Percentiles rank a stretch among this genome's conserved stretches.
These are phyloP conservation scores for Leucoraja ocellata DNA, from an alignment of 2,797 vertebrate species.

Conservation along the genomic window DNA sequence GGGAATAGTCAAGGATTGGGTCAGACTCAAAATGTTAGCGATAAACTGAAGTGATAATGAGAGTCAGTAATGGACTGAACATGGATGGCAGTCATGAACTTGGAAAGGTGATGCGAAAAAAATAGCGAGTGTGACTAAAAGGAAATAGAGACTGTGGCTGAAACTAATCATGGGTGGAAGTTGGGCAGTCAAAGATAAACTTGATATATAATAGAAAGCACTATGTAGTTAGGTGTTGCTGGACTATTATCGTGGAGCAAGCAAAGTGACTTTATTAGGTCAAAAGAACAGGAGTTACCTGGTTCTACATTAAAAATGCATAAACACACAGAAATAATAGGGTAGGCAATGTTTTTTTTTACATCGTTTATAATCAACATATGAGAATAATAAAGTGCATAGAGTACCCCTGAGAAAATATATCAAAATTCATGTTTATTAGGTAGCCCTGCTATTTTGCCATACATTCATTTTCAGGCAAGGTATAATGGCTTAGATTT, in stretches of 20 bases:
- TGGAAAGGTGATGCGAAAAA: background rate
- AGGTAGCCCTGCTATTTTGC: background rate
- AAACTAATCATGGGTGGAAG: background rate
- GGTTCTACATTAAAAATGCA: background rate
- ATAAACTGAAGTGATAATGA: slow-evolving; percentile 32
- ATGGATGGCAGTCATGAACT: slow-evolving; percentile 1
- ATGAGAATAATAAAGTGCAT: background rate
- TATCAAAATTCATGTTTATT: background rate
- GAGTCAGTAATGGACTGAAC: slow-evolving; percentile 31
- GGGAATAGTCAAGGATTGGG: slow-evolving; percentile 26
- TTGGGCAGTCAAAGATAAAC: background rate
- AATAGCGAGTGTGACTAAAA: background rate
- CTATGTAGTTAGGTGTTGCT: background rate
- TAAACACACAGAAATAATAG: background rate
- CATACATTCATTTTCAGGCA: background rate
- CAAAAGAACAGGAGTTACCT: background rate
- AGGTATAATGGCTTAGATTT: background rate
- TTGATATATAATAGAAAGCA: background rate
- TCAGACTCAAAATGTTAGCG: background rate
- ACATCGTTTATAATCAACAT: background rate
- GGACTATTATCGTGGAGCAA: background rate
- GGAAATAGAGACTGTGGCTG: background rate
- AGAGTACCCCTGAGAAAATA: background rate
- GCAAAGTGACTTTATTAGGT: background rate
- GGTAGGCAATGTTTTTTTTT: background rate